Evolutionary conservation across 2,888 invertebrate species (phyloP), one percentile per base, ranked within the genome.

Genomic region (Meteorus colon): DNA sequence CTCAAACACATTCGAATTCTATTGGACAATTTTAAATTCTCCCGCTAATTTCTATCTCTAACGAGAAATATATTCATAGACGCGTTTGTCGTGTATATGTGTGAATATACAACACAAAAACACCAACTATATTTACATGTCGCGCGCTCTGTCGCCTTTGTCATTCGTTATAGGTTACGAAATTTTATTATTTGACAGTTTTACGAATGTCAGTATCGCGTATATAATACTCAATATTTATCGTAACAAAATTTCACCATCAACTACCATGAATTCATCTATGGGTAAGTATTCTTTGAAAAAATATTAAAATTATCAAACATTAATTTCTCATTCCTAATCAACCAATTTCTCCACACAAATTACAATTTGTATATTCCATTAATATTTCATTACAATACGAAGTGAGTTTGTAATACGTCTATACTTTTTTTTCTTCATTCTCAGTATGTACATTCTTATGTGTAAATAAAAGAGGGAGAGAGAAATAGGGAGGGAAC

Each of bases 171-270:
- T 41, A 31, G 41, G 37, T 41, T 65, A 41, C 34, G n/a, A 65
- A 65, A 65, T 34, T 34, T 19, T 41, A 37, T 41, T 37, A 37
- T 65, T 65, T 65, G 65, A 65, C 65, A 65, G 65, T 65, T 65
- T 19, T 65, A 41, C 34, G 37, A 37, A 65, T 65, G 37, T 29
- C 55, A 55, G 37, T 37, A 65, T 65, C 65, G 34, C 37, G 12
- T 55, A 55, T 19, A 55, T 14, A 31, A 65, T 65, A 19, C 37
- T 1, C 37, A 37, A 34, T n/a, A 65, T 34, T 65, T 65, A 37
- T 31, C 24, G 19, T 65, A 16, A 19, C 29, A 29, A 8, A 16
- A 62, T 31, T 29, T 12, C 65, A 41, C n/a, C 55, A 55, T 55
- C 55, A 8, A 5, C 1, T 19, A 41, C 19, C 3, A 74, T 74